A percentile compares a stretch with the other conserved stretches of the same genome.
These are phyloP conservation scores for Drepana arcuata DNA, from an alignment of 1,140 invertebrate species.

Conservation along the genomic window DNA sequence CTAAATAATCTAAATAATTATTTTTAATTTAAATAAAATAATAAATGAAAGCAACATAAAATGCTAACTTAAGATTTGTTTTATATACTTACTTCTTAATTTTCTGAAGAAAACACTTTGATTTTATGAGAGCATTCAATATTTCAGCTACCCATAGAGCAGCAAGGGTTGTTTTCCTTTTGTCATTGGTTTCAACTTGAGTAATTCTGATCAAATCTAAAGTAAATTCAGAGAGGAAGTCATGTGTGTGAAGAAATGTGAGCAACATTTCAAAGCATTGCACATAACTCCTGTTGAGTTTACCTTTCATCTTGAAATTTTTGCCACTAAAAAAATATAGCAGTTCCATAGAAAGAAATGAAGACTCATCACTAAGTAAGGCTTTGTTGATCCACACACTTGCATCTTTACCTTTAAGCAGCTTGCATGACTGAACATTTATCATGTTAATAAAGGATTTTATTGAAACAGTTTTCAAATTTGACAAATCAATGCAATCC, in stretches of 20 bases:
- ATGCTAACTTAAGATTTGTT: neutral
- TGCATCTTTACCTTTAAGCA: slow-evolving; percentile 25
- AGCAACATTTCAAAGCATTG: slow-evolving; percentile 72
- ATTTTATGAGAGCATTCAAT: slow-evolving; percentile 57
- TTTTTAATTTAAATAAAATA: slow-evolving; percentile 1
- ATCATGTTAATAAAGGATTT: slow-evolving; percentile 31
- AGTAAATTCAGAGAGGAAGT: slow-evolving; percentile 66
- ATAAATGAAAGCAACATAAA: slow-evolving; percentile 3
- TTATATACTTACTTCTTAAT: slow-evolving; percentile 36
- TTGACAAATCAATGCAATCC: slow-evolving; percentile 31
- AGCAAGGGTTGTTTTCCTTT: slow-evolving; percentile 52
- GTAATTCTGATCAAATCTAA: slow-evolving; percentile 63
- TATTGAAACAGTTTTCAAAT: slow-evolving; percentile 38
- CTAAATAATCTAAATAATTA: slow-evolving; percentile 9
- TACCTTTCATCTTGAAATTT: slow-evolving; percentile 17
- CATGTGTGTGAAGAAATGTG: slow-evolving; percentile 64
- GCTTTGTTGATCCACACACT: slow-evolving; percentile 27
- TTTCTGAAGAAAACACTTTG: slow-evolving; percentile 40
- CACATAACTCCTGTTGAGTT: slow-evolving; percentile 32
- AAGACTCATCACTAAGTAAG: slow-evolving; percentile 44
- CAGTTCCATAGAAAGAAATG: slow-evolving; percentile 50
- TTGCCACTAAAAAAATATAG: slow-evolving; percentile 28
- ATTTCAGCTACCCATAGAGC: slow-evolving; percentile 73
- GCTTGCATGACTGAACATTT: slow-evolving; percentile 28
- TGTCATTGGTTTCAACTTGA: slow-evolving; percentile 35